Evolutionary conservation across 2,797 vertebrate genomes (phyloP), one percentile per base, ranked within the genome.

Genomic region (Chelon auratus): DNA sequence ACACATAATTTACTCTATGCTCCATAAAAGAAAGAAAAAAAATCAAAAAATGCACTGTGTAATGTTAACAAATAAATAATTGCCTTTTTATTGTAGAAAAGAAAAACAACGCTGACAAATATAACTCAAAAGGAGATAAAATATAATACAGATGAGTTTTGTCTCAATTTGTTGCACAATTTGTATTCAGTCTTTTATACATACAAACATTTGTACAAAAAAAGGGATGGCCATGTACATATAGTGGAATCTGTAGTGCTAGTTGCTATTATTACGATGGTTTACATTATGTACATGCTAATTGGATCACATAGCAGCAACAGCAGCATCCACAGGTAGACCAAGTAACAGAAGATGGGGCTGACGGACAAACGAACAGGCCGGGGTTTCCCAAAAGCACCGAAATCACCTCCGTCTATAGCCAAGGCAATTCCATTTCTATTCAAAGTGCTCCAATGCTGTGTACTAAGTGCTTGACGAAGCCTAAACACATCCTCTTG

Each of bases 231-330:
- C 95, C 94, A 88, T 91, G 91, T 93, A 88, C 88, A 91, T 86
- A 85, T 68, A 87, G 85, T 86, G 89, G 80, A 81, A 94, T 95
- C 95, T 95, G 93, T 94, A 93, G 94, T 90, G 93, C 95, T 96
- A 95, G 90, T 91, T 95, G 95, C 95, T 96, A 95, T 96, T 93
- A 92, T 85, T 94, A 95, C 78, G 93, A 93, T 95, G 95, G 95
- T 96, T 96, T 96, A 97, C 95, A 95, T 77, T 97, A 98, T 98
- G 92, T 97, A 98, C 97, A 98, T 53, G 92, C 94, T 93, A 93
- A 87, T 89, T 89, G 86, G 84, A 87, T 91, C 93, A 87, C 89
- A 86, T 89, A 95, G 93, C 90, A 95, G 90, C 89, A 94, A 94
- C 92, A 94, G 89, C 87, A 93, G 95, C 91, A 90, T 91, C 91